phyloP scores from a whole-genome alignment of 2,888 invertebrate species.

The Criorhina ranunculi region DNA sequence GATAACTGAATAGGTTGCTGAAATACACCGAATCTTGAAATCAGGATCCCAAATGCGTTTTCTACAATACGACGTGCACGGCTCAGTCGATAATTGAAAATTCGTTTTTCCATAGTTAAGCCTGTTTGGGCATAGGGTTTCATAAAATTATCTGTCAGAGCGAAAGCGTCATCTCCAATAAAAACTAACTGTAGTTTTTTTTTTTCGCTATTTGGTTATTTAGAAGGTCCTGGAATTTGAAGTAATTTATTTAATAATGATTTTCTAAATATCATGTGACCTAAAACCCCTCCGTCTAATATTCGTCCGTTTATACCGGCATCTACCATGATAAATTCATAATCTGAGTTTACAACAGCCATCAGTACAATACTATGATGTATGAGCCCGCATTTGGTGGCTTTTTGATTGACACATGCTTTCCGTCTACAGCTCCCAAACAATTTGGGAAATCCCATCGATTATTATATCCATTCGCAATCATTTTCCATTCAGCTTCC shows the following conservation, averaged over 20 bases:
- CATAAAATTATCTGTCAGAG: slow-evolving; percentile 3
- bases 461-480: slow-evolving; percentile 1
- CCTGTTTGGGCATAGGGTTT: too few species aligned
- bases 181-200: slow-evolving; percentile 17
- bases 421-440: slow-evolving; percentile 25
- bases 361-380: slow-evolving; percentile 41
- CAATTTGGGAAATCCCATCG: slow-evolving; percentile 26
- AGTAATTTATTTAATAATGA: slow-evolving; percentile 16
- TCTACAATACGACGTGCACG: slow-evolving; percentile 8
- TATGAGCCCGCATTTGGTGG: slow-evolving; percentile 41
- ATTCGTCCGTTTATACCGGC: slow-evolving; percentile 43
- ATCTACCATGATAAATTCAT: slow-evolving; percentile 48
- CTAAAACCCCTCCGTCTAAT: slow-evolving; percentile 56
- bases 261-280: slow-evolving; percentile 40
- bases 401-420: slow-evolving; percentile 20
- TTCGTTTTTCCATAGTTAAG: background rate
- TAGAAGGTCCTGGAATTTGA: background rate
- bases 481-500: slow-evolving; percentile 1
- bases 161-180: slow-evolving; percentile 22
- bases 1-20: background rate
- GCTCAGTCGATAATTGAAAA: slow-evolving; percentile 20
- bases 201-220: slow-evolving; percentile 4
- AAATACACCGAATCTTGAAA: slow-evolving; percentile 18
- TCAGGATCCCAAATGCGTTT: slow-evolving; percentile 10
- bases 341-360: slow-evolving; percentile 51